Base-by-base conservation (phyloP, 2,797 vertebrate genomes). In the Argentina silus region DNA sequence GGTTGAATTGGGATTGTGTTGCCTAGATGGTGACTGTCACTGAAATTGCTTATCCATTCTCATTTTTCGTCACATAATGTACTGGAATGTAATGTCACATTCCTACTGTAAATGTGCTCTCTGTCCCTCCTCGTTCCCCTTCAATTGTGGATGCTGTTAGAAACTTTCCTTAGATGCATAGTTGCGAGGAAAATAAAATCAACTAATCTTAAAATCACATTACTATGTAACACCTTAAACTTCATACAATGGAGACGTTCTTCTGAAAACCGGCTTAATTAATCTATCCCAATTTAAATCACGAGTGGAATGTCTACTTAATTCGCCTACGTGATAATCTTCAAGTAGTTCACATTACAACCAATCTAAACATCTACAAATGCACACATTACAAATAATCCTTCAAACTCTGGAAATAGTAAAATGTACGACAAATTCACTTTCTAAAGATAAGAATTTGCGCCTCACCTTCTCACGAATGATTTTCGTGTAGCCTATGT, bases 381-480 rank as follows among this genome's bases (percentile, higher is more conserved):
- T 19, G 19, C 6, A 9, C n/a, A 7, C 53, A 2, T 56, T 9
- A 56, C 53, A 56, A 56, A 56, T 36, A 36, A 36, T 15, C 48
- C 50, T 5, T 51, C 14, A 50, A 51, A 51, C 45, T 66, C 2
- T 48, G 19, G 6, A 50, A 47, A 65, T 48, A 48, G 6, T 10
- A 17, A 66, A 21, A 19, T 45, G 6, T 6, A 6, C 21, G 57
- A 60, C 19, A 60, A 60, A 6, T 61, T 27, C 15, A 27, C 59
- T 27, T 27, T n/a, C n/a, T n/a, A n/a, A n/a, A n/a, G 23, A 27
- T 14, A 36, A 42, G 59, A 61, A 23, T 3, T 70, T 64, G n/a
- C n/a, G 17, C 6, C 89, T 91, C 82, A 92, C 90, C 91, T 90
- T 82, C 51, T 64, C 45, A 69, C 78, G 61, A 43, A 60, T 69